Base-by-base conservation (phyloP, 2,888 invertebrate genomes). In the Drosophila atripex region DNA sequence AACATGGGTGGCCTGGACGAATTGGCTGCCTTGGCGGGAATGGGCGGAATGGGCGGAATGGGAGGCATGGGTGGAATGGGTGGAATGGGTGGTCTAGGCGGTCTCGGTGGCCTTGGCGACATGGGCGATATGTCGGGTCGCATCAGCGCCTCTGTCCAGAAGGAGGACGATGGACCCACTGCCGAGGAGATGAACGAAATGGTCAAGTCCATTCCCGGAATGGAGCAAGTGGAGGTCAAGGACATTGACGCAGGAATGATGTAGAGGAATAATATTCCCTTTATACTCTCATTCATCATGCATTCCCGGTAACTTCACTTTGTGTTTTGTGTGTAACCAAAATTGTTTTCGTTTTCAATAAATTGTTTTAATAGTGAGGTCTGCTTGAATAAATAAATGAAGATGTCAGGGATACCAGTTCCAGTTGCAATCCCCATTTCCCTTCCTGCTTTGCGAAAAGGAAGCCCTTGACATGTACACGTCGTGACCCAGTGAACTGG, bases 401-500 rank as follows among this genome's bases (percentile, higher is more conserved):
- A 77, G 80, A 80, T 53, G 64, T 72, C 64, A 60, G 61, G 52
- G 35, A 50, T 57, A 32, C 23, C n/a, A 41, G 46, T 18, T 30
- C 16, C 30, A 14, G 25, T n/a, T 45, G 6, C 45, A n/a, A 8
- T 16, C 4, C 21, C 5, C 12, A n/a, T 6, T 14, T 35, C 35
- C 35, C 35, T 30, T 47, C 30, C 46, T 21, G 7, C 25, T 5
- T n/a, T n/a, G 4, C 8, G 11, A 18, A 18, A 7, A 12, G 38
- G 60, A 60, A 23, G 18, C 23, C 28, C 35, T 39, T 57, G 73
- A 65, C 75, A 53, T 38, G 60, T 55, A 86, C 87, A 84, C 56
- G 64, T 28, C 46, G 59, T 82, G 88, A 82, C 82, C 82, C 70
- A 85, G 41, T 82, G 82, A 82, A 87, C 82, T 73, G 54, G 64